phyloP scores from a whole-genome alignment of 2,113 vertebrate genomes.

The Chloropsis cyanopogon region DNA sequence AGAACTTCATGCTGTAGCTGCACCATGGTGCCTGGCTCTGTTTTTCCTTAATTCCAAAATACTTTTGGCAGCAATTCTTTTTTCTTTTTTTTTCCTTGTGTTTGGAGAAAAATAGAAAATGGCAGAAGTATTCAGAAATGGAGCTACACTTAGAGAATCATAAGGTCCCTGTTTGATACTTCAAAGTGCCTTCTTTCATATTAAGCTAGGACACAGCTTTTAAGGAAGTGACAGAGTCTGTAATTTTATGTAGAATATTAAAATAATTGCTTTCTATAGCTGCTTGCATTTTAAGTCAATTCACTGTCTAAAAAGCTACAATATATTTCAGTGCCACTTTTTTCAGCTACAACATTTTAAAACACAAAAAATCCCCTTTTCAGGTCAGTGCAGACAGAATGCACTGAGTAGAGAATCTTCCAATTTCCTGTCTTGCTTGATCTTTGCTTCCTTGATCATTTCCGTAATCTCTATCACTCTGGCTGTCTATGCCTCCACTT shows the following conservation, averaged over 20 bases:
- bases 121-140: not conserved
- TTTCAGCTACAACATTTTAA: not conserved
- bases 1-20: not conserved
- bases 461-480: not conserved
- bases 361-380: not conserved
- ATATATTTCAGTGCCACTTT: not conserved
- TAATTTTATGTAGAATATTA: not conserved
- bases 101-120: not conserved
- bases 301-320: not conserved
- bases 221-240: not conserved
- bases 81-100: too few species aligned
- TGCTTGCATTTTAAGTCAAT: not conserved
- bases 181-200: not conserved
- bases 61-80: not conserved
- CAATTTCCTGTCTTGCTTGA: slow-evolving; percentile 23
- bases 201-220: not conserved
- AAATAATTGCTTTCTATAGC: not conserved
- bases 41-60: not conserved
- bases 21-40: not conserved
- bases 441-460: slow-evolving; percentile 39
- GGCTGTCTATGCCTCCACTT: not conserved
- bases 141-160: not conserved
- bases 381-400: not conserved
- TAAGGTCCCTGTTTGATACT: not conserved
- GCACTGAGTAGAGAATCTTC: not conserved